These are phyloP conservation scores for Brachypodius melanocephalos DNA, from an alignment of 2,113 vertebrate species.

Conservation along the genomic window DNA sequence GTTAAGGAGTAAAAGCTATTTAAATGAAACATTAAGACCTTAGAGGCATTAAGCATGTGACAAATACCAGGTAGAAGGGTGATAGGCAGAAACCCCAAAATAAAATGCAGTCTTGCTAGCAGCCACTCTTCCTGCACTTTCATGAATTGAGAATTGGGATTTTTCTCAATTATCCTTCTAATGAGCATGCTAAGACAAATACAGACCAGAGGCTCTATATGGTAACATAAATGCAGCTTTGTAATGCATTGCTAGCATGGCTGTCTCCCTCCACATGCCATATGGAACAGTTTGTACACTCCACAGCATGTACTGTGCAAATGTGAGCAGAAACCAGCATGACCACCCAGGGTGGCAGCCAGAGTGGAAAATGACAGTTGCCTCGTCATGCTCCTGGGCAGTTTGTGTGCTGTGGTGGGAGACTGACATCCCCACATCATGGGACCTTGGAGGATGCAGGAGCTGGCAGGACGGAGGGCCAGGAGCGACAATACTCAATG, in stretches of 20 bases:
- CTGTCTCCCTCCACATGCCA: not conserved
- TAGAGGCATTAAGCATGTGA: not conserved
- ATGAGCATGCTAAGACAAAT: not conserved
- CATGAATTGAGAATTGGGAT: not conserved
- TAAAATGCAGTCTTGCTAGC: not conserved
- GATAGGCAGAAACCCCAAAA: not conserved
- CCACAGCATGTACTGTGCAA: accelerated
- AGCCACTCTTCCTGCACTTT: not conserved
- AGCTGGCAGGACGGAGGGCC: accelerated
- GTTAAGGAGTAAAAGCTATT: not conserved
- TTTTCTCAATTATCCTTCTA: not conserved
- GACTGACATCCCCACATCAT: not conserved
- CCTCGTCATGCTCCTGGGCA: not conserved
- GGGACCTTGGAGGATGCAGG: not conserved
- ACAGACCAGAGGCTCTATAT: not conserved
- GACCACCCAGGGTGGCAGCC: not conserved
- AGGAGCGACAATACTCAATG: not conserved
- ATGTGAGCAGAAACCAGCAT: not conserved
- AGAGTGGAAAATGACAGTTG: not conserved
- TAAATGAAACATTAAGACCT: not conserved
- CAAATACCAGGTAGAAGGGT: not conserved
- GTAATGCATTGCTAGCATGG: not conserved
- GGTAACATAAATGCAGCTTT: not conserved
- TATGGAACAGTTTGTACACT: not conserved
- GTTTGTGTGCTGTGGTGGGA: not conserved